phyloP scores from a whole-genome alignment of 2,797 vertebrate genomes.

The Aulostomus chinensis region DNA sequence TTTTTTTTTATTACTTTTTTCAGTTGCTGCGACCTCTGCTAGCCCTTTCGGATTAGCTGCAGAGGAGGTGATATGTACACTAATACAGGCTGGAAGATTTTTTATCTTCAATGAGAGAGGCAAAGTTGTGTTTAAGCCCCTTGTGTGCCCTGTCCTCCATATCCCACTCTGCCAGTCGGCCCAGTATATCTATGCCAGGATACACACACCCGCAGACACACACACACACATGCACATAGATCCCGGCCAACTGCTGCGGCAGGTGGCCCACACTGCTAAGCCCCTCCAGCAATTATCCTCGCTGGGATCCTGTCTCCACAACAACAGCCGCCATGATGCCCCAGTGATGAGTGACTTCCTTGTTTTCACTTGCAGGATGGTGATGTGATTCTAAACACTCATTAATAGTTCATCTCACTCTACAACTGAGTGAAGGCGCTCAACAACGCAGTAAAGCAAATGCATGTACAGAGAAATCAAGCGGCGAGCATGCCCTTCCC shows the following conservation, averaged over 20 bases:
- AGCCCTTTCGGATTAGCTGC: conserved; percentile 55
- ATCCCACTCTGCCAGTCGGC: conserved; percentile 45
- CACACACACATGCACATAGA: conserved; percentile 44
- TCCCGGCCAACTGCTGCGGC: conserved; percentile 80
- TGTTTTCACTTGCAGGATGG: conserved; percentile 45
- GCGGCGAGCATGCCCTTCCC: background rate
- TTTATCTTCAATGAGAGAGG: conserved; percentile 47
- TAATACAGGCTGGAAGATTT: conserved; percentile 43
- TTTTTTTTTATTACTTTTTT: too few relatives aligned
- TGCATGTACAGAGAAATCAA: too few relatives aligned
- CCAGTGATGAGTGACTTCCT: conserved; percentile 53
- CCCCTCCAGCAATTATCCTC: conserved; percentile 83
- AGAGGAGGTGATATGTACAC: conserved; percentile 53
- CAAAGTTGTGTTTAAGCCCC: conserved; percentile 69
- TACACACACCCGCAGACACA: conserved; percentile 10
- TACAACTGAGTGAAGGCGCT: too few relatives aligned
- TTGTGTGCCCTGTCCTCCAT: conserved; percentile 65
- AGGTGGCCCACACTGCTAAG: conserved; percentile 82
- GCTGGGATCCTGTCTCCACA: conserved; percentile 75
- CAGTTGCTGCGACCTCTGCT: conserved; percentile 30
- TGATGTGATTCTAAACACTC: conserved; percentile 31
- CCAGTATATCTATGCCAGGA: conserved; percentile 43
- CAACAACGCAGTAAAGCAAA: too few relatives aligned
- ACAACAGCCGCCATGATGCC: conserved; percentile 74
- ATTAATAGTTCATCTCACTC: conserved; percentile 4